A percentile compares a stretch with the other conserved stretches of the same genome.
These are phyloP conservation scores for Papilio dardanus DNA, from an alignment of 1,140 invertebrate genomes.

Conservation along the genomic window DNA sequence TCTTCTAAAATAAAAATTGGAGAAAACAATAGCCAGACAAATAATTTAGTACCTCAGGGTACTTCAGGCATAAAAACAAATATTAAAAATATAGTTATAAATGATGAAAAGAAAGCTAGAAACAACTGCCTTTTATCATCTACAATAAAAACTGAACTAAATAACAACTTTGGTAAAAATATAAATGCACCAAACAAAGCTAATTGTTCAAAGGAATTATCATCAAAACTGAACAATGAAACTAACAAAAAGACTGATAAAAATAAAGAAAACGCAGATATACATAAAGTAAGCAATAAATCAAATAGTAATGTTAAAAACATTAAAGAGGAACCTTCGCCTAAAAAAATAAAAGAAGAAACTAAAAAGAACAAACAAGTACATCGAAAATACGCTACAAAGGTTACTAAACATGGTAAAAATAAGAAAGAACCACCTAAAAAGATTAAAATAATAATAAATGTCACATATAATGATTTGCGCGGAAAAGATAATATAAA, in stretches of 20 bases:
- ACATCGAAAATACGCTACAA: constrained; percentile 1
- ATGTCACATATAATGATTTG: constrained; percentile 44
- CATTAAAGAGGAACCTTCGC: background rate
- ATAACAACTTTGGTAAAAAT: background rate
- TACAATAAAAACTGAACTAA: background rate
- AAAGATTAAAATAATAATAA: constrained; percentile 47
- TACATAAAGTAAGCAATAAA: background rate
- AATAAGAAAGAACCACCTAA: constrained; percentile 36
- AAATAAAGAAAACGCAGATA: background rate
- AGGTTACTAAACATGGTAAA: constrained; percentile 8
- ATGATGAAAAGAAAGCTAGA: too few species aligned
- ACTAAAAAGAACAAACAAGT: background rate
- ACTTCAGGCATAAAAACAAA: background rate
- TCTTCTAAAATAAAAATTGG: background rate
- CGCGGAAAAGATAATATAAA: constrained; percentile 30
- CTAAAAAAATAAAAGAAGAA: background rate
- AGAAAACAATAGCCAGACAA: background rate
- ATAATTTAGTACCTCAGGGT: background rate
- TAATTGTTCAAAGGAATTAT: background rate
- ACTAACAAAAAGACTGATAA: background rate
- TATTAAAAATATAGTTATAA: too few species aligned
- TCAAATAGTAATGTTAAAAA: background rate
- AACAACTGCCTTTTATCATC: background rate
- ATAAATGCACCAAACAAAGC: background rate
- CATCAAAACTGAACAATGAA: background rate